Evolutionary conservation across 2,113 vertebrate species (phyloP), one percentile per base, ranked within the genome.

Genomic region (Scomber colias): DNA sequence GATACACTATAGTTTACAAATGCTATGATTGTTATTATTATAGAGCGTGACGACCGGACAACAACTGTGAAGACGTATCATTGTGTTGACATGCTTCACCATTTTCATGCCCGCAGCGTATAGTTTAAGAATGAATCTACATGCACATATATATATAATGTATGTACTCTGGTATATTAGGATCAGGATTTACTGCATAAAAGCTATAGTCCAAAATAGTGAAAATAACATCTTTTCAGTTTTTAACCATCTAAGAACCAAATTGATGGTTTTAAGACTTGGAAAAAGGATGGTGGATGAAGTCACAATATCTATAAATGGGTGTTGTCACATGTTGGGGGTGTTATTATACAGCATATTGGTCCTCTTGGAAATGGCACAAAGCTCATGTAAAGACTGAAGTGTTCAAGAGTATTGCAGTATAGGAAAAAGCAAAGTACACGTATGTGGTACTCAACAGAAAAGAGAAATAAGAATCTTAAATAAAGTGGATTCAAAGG

Each of bases 1-100:
- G 63, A 79, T 75, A 82, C 49, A 13, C 73, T 79, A 60, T 84
- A 79, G 77, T 79, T 87, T 86, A 76, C 81, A 82, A 85, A 89
- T 74, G 31, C 75, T 30, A 55, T 49, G 17, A n/a, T 71, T 71
- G 53, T 79, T 85, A 62, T 75, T 59, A 79, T 82, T 68, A 72
- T 1, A 30, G 51, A 64, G 68, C 2, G 40, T 48, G 71, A 67
- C 5, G 21, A 68, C 13, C 55, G 67, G 62, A 70, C 46, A 68
- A 70, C 82, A 68, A 71, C n/a, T 12, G 50, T 17, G 24, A 49
- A 61, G 48, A 77, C 46, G n/a, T 64, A 17, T 56, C 51, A 63
- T 73, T 87, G 69, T 75, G 87, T 84, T 77, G 75, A 74, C 57
- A 79, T 19, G 16, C 64, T 56, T 83, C 66, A 67, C 44, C 8